Conservation (phyloP, 2,888 invertebrate species). For the Podotricha telesiphe region DNA sequence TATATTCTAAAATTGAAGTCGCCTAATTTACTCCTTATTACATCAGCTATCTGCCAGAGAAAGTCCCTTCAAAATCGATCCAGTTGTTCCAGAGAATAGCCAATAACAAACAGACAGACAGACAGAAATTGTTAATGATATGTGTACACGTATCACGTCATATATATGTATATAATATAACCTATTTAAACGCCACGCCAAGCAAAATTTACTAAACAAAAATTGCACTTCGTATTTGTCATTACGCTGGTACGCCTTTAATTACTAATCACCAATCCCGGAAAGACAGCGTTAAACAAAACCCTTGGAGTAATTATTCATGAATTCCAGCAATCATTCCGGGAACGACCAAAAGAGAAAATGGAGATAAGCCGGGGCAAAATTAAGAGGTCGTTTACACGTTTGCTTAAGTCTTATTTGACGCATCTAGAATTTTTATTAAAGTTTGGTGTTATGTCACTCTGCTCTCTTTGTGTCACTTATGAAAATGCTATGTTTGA, state of each 20-base stretch:
- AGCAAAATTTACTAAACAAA: background rate
- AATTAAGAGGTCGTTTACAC: slow-evolving; percentile 41
- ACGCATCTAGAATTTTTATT: background rate
- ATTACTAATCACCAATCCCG: slow-evolving; percentile 48
- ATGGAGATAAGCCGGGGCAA: slow-evolving; percentile 57
- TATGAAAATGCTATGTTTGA: background rate
- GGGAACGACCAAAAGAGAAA: slow-evolving; percentile 55
- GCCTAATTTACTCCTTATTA: no score
- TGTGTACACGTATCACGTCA: no score
- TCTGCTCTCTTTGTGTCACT: background rate
- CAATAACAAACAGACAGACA: no score
- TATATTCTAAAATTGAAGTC: no score
- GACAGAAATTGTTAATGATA: no score
- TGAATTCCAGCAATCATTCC: slow-evolving; percentile 60
- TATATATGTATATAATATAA: no score
- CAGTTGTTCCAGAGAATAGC: no score
- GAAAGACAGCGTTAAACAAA: slow-evolving; percentile 49
- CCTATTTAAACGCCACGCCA: background rate
- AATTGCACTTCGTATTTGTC: background rate
- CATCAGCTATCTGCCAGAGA: no score
- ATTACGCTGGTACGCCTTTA: slow-evolving; percentile 20
- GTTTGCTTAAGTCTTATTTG: background rate
- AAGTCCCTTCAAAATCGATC: no score
- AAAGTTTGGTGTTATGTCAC: background rate
- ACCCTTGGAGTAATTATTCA: slow-evolving; percentile 63